A percentile compares a stretch with the other conserved stretches of the same genome.
Conservation (phyloP, 1,140 invertebrate genomes). For the Drosophila sp. region DNA sequence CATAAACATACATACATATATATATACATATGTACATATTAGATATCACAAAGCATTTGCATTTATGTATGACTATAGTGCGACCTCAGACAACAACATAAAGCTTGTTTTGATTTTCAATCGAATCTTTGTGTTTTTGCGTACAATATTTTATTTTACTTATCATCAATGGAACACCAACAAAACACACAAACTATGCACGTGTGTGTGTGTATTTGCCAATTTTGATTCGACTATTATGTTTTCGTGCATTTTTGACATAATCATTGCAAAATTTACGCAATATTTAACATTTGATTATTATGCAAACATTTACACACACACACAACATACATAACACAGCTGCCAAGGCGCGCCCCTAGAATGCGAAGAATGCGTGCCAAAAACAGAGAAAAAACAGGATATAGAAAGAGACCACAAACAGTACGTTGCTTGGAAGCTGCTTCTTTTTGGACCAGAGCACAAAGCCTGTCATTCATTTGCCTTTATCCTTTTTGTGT, state of each 20-base stretch:
- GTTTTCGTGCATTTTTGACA: conserved; percentile 49
- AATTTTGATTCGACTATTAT: conserved; percentile 30
- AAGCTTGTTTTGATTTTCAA: conserved; percentile 45
- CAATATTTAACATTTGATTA: conserved; percentile 41
- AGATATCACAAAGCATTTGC: conserved; percentile 33
- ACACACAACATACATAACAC: conserved; percentile 13
- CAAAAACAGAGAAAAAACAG: conserved; percentile 20
- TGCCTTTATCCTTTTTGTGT: conserved; percentile 65
- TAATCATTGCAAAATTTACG: conserved; percentile 54
- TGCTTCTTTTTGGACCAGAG: conserved; percentile 31
- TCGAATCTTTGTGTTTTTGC: conserved; percentile 16
- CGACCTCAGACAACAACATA: conserved; percentile 73
- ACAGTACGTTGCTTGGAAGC: conserved; percentile 12
- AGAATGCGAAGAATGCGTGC: conserved; percentile 14
- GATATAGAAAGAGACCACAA: not conserved
- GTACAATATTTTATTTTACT: not conserved
- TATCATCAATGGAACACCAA: conserved; percentile 29
- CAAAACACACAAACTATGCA: conserved; percentile 7
- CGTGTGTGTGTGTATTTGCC: conserved; percentile 9
- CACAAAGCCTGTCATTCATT: conserved; percentile 17
- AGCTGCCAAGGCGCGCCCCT: conserved; percentile 24
- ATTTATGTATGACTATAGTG: conserved; percentile 26
- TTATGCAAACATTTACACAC: conserved; percentile 42
- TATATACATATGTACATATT: not conserved
- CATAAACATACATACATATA: conserved; percentile 4